A percentile compares a stretch with the other conserved stretches of the same genome.
Conservation (phyloP, 1,140 invertebrate genomes). For the Calliphora vicina region DNA sequence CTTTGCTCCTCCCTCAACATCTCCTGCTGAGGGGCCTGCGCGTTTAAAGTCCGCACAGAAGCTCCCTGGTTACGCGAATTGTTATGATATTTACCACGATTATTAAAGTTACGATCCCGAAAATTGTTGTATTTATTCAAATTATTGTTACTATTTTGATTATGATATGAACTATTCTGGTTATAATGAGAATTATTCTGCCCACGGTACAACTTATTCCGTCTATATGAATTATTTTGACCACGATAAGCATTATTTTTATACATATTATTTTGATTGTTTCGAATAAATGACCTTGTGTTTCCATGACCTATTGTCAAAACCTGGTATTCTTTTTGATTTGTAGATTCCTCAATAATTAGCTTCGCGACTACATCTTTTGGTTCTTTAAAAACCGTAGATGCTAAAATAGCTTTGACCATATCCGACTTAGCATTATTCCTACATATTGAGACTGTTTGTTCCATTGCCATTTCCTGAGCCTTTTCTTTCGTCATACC, state of each 20-base stretch:
- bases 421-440: background rate
- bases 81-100: background rate
- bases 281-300: background rate
- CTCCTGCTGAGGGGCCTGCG: slow-evolving; percentile 15
- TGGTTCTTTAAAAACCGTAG: background rate
- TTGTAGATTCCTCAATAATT: background rate
- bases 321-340: background rate
- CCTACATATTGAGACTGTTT: background rate
- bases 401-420: background rate
- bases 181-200: too few species aligned
- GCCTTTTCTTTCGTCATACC: background rate
- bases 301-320: background rate
- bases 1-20: background rate
- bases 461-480: background rate
- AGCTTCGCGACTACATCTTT: slow-evolving; percentile 7
- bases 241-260: too few species aligned
- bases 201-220: too few species aligned
- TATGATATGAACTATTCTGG: too few species aligned
- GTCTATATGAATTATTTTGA: too few species aligned
- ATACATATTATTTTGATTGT: too few species aligned
- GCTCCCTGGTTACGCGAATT: background rate
- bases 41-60: slow-evolving; percentile 11
- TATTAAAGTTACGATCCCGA: background rate
- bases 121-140: too few species aligned
- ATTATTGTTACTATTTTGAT: too few species aligned